Base-by-base conservation (phyloP, 2,797 vertebrate species). In the Oryzias dopingdopingensis region DNA sequence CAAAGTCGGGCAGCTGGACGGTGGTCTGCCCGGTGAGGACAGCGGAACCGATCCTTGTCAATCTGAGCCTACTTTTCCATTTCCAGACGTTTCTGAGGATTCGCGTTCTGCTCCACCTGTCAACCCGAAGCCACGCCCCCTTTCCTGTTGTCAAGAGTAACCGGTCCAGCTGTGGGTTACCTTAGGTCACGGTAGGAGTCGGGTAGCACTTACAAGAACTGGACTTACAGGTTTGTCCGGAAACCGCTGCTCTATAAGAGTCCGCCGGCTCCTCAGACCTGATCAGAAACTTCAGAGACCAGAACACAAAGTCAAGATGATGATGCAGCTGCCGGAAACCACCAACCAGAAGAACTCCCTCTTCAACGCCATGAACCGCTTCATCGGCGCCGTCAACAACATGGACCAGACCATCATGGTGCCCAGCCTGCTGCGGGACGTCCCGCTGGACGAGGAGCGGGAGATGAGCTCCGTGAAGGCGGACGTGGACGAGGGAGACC, bases 401-500 rank as follows among this genome's bases (percentile, higher is more conserved):
- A 99, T 99, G 97, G 97, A 99, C 86, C 95, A 98, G 92, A 99
- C 96, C 3, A 90, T 99, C 74, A 96, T 99, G 96, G 91, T 99
- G 77, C 97, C 97, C 61, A 99, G 94, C 79, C 81, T 99, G 79
- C 90, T 99, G 75, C 92, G 96, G 81, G 96, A 99, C 67, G 92
- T 99, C 80, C 95, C 95, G n/a, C 81, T 96, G 69, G 92, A 95
- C 6, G 93, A 95, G 72, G 92, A 92, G 22, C 75, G 86, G 45
- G 89, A 91, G 20, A 49, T 87, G 76, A 80, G 82, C 52, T 56
- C 88, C 15, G 69, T 88, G 73, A 57, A 88, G 24, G 64, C 90
- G 20, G 85, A 91, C 41, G 84, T 83, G 65, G 88, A 85, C 29
- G 86, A 93, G 54, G 91, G 92, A 44, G 96, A 97, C 91, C 96